A percentile compares a stretch with the other conserved stretches of the same genome.
Conservation (phyloP, 2,888 invertebrate genomes). For the Dryobotodes eremita region DNA sequence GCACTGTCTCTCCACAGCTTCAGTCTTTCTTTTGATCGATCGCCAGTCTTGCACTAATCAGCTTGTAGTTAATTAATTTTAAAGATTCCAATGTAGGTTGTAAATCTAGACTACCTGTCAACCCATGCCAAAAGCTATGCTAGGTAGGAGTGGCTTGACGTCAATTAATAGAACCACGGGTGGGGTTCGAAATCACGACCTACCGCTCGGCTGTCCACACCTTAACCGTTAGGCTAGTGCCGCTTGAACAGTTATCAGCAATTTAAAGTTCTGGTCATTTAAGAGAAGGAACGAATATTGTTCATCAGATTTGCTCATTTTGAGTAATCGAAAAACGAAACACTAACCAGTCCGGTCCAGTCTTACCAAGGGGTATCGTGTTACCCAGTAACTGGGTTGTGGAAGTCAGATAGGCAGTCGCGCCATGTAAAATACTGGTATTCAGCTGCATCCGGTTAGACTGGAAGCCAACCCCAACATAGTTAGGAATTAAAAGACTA, state of each 20-base stretch:
- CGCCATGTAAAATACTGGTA: too few species aligned
- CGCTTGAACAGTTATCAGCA: neutral
- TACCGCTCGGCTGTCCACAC: neutral
- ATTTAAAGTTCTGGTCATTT: neutral
- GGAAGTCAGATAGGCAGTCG: too few species aligned
- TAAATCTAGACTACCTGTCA: constrained; percentile 8
- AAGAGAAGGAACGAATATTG: neutral
- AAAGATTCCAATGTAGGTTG: neutral
- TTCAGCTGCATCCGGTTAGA: neutral
- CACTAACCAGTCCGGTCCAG: neutral
- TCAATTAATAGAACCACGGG: constrained; percentile 7
- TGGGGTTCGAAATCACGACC: constrained; percentile 5
- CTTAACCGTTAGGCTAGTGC: neutral
- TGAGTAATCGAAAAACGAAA: too few species aligned
- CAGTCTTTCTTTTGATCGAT: too few species aligned
- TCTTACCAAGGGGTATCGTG: neutral
- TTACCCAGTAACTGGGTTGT: neutral
- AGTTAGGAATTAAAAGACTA: neutral
- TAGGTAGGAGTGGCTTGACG: neutral
- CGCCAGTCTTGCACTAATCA: neutral
- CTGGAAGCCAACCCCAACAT: neutral
- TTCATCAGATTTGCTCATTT: too few species aligned
- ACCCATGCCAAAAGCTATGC: neutral
- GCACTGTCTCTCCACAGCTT: too few species aligned
- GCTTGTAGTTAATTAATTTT: neutral